These are phyloP conservation scores for Drosophila eugracilis DNA, from an alignment of 1,140 invertebrate genomes.

Conservation along the genomic window DNA sequence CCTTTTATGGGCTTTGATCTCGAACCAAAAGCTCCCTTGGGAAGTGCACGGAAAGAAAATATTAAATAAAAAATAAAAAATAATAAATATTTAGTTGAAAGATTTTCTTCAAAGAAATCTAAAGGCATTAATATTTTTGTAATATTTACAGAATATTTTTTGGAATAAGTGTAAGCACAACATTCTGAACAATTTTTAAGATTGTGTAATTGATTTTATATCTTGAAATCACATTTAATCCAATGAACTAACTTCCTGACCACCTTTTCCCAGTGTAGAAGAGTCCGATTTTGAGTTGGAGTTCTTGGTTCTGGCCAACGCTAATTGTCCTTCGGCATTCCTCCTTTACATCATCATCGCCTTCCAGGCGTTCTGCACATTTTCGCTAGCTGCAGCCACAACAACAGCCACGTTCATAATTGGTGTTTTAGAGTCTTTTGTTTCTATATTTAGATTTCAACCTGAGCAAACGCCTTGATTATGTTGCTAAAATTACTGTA, in stretches of 20 bases:
- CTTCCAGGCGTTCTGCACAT: constrained; percentile 46
- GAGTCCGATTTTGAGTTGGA: constrained; percentile 31
- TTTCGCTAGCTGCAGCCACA: constrained; percentile 43
- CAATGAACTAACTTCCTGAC: background rate
- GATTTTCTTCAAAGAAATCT: too few species aligned
- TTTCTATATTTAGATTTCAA: constrained; percentile 74
- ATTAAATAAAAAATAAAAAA: too few species aligned
- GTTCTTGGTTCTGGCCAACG: constrained; percentile 48
- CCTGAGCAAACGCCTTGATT: constrained; percentile 69
- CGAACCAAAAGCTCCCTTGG: constrained; percentile 45
- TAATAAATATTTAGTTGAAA: too few species aligned
- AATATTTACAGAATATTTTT: too few species aligned
- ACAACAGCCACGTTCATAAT: constrained; percentile 67
- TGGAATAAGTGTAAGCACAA: too few species aligned
- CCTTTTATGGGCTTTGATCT: constrained; percentile 82
- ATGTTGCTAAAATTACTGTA: constrained; percentile 77
- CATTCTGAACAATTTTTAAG: too few species aligned
- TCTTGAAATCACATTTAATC: background rate
- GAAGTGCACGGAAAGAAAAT: constrained; percentile 12
- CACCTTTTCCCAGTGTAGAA: constrained; percentile 3
- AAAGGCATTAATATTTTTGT: too few species aligned
- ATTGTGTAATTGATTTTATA: background rate
- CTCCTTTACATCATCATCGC: constrained; percentile 68
- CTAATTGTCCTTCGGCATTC: constrained; percentile 82
- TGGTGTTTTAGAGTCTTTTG: constrained; percentile 77